Evolutionary conservation across 2,797 vertebrate genomes (phyloP).

Genomic region (Tapera naevia): DNA sequence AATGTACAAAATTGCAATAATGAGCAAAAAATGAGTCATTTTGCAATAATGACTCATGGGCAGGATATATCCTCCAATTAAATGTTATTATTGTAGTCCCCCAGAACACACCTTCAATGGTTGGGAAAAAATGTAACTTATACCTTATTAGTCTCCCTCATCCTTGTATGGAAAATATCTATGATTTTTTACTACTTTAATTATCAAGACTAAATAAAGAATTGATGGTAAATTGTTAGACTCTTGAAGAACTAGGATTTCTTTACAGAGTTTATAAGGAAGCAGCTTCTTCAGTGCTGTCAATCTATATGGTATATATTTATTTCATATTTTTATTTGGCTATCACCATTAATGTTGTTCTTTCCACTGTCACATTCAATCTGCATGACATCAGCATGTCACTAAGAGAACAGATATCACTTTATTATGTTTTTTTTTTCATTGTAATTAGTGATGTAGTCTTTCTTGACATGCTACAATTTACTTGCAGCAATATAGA

Average conservation of each 20-base stretch:
- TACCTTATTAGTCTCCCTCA: background rate
- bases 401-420: slow-evolving; percentile 33
- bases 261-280: background rate
- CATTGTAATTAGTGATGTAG: slow-evolving; percentile 19
- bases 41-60: background rate
- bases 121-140: background rate
- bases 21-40: too few relatives aligned
- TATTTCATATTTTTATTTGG: background rate
- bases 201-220: background rate
- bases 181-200: background rate
- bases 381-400: slow-evolving; percentile 27
- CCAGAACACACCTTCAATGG: background rate
- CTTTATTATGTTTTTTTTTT: background rate
- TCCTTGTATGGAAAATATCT: background rate
- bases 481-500: slow-evolving; percentile 27
- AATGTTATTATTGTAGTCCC: background rate
- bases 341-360: background rate
- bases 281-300: background rate
- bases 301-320: background rate
- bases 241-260: background rate
- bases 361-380: slow-evolving; percentile 22
- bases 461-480: background rate
- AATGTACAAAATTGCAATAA: background rate
- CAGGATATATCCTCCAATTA: background rate
- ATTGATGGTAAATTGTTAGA: background rate